Percentiles rank a stretch among this genome's conserved stretches.
phyloP scores from a whole-genome alignment of 1,140 invertebrate species.

The Anastrepha ludens region DNA sequence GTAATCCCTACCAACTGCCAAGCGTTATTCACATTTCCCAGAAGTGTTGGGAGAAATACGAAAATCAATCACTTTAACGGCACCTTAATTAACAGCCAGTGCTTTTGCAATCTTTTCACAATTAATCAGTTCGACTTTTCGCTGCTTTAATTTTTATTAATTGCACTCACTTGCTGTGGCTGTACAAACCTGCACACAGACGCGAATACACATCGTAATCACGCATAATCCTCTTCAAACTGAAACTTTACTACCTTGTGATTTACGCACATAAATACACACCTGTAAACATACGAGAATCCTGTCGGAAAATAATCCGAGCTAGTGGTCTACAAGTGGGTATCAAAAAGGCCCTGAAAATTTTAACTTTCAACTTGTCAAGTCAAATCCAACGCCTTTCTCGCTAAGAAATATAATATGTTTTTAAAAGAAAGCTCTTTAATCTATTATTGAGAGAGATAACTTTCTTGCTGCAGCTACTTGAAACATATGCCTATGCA shows the following conservation, averaged over 20 bases:
- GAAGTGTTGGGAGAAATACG: not conserved
- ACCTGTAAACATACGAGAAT: not conserved
- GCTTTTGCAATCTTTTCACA: constrained; percentile 31
- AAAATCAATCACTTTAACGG: constrained; percentile 44
- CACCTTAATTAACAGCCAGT: constrained; percentile 37
- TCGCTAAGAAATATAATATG: too few species aligned
- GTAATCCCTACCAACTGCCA: not conserved
- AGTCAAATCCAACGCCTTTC: too few species aligned
- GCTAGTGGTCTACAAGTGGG: too few species aligned
- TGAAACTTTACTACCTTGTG: not conserved
- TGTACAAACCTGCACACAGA: not conserved
- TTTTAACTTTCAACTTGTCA: too few species aligned
- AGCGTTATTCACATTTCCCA: not conserved
- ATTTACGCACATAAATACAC: not conserved
- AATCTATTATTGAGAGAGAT: too few species aligned
- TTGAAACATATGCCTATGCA: too few species aligned
- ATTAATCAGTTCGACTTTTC: constrained; percentile 43
- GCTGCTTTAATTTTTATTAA: constrained; percentile 45
- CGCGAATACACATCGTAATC: not conserved
- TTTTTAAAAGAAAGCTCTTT: too few species aligned
- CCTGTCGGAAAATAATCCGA: not conserved
- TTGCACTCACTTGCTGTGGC: not conserved
- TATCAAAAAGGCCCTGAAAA: too few species aligned
- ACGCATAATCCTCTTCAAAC: constrained; percentile 35
- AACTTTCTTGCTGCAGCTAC: too few species aligned